Percentiles rank a stretch among this genome's conserved stretches.
phyloP scores from a whole-genome alignment of 2,888 invertebrate species.

The Hedychridium roseum region DNA sequence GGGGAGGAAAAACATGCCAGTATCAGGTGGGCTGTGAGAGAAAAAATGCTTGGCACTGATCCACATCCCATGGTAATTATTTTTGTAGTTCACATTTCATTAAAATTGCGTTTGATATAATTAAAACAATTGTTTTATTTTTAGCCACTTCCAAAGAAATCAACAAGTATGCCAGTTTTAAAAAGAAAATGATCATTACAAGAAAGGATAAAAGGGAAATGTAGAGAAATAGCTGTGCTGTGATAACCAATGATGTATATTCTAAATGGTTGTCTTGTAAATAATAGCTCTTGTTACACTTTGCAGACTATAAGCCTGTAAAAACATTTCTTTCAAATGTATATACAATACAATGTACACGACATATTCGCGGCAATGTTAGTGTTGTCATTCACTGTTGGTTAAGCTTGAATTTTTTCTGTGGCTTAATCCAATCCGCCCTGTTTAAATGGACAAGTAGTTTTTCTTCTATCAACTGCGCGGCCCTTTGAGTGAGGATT shows the following conservation, averaged over 20 bases:
- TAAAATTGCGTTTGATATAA: too few relatives aligned
- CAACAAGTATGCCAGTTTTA: slow-evolving; percentile 35
- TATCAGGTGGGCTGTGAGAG: slow-evolving; percentile 75
- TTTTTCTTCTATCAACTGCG: slow-evolving; percentile 84
- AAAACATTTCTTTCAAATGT: slow-evolving; percentile 1
- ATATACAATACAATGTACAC: slow-evolving; percentile 6
- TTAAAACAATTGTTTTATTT: slow-evolving; percentile 26
- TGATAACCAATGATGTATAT: too few relatives aligned
- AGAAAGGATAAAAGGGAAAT: too few relatives aligned
- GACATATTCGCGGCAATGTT: background rate
- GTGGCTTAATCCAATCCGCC: slow-evolving; percentile 64
- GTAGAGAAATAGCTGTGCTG: too few relatives aligned
- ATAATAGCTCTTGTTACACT: too few relatives aligned
- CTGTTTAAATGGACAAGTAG: slow-evolving; percentile 76
- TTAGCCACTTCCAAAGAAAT: slow-evolving; percentile 47
- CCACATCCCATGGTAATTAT: slow-evolving; percentile 53
- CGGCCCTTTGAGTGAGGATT: slow-evolving; percentile 84
- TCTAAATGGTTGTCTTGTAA: too few relatives aligned
- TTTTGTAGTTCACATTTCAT: too few relatives aligned
- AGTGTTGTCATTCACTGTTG: slow-evolving; percentile 70
- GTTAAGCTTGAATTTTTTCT: slow-evolving; percentile 69
- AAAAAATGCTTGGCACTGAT: slow-evolving; percentile 71
- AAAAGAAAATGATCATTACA: slow-evolving; percentile 48
- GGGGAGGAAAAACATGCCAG: slow-evolving; percentile 75
- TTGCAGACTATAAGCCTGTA: too few relatives aligned